A percentile compares a stretch with the other conserved stretches of the same genome.
Evolutionary conservation across 2,888 invertebrate genomes (phyloP).

Genomic region (Eulithis prunata): DNA sequence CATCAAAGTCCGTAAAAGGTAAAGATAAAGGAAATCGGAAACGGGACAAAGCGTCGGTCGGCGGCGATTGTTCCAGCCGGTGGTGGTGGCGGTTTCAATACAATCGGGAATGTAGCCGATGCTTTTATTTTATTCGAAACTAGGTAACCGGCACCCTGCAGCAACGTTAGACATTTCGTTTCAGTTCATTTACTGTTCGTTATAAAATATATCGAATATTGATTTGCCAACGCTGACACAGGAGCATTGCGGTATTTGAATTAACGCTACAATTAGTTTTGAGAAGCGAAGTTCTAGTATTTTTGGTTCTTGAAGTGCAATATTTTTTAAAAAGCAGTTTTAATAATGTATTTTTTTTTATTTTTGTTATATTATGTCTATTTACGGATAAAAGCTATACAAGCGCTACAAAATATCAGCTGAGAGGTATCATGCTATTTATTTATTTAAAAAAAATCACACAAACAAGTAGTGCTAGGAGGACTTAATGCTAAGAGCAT

Average conservation of each 20-base stretch:
- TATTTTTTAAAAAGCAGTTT: neutral
- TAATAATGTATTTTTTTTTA: no score
- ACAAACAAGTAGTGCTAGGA: no score
- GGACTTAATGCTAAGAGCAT: no score
- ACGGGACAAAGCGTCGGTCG: conserved; percentile 44
- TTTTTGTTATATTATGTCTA: no score
- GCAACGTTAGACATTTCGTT: conserved; percentile 28
- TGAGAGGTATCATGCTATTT: no score
- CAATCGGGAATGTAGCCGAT: conserved; percentile 34
- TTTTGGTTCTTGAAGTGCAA: no score
- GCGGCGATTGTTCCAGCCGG: conserved; percentile 41
- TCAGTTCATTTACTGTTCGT: conserved; percentile 30
- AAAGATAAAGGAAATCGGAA: conserved; percentile 37
- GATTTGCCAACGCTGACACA: neutral
- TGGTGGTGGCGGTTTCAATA: conserved; percentile 32
- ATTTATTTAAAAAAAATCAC: no score
- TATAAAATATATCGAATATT: conserved; percentile 4
- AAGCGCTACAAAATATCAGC: no score
- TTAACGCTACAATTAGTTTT: neutral
- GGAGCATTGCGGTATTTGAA: neutral
- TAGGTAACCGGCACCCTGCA: conserved; percentile 35
- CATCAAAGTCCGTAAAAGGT: conserved; percentile 22
- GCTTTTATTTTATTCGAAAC: conserved; percentile 43
- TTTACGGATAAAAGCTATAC: no score
- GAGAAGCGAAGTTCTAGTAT: neutral